Evolutionary conservation across 2,797 vertebrate genomes (phyloP).

Genomic region (Sebastes elongatus): DNA sequence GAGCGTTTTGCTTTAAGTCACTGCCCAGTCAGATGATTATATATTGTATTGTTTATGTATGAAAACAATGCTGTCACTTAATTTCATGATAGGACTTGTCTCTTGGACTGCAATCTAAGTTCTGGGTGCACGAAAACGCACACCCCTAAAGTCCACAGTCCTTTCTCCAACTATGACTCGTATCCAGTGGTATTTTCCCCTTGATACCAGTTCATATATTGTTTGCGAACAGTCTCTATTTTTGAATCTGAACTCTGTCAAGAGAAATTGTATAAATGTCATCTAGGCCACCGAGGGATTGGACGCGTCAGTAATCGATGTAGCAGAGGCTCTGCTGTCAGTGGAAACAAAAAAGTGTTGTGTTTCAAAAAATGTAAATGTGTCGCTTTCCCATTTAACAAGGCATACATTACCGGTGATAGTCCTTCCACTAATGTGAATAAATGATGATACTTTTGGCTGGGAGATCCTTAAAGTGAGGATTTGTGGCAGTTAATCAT

Average conservation of each 20-base stretch:
- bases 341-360: slow-evolving; percentile 27
- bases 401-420: slow-evolving; percentile 29
- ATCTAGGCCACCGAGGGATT: slow-evolving; percentile 44
- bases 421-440: slow-evolving; percentile 62
- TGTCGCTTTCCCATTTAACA: slow-evolving; percentile 52
- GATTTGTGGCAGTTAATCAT: slow-evolving; percentile 65
- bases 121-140: not conserved
- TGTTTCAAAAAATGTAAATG: slow-evolving; percentile 58
- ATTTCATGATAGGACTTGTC: slow-evolving; percentile 12
- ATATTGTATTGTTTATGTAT: slow-evolving; percentile 36
- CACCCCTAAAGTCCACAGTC: not conserved
- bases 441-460: slow-evolving; percentile 66
- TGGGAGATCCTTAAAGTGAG: slow-evolving; percentile 33
- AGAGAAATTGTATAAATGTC: slow-evolving; percentile 45
- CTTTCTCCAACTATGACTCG: slow-evolving; percentile 34
- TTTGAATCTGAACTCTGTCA: slow-evolving; percentile 56
- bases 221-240: slow-evolving; percentile 43
- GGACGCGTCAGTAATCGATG: slow-evolving; percentile 58
- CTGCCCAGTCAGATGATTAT: slow-evolving; percentile 31
- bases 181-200: slow-evolving; percentile 40
- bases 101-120: not conserved
- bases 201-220: slow-evolving; percentile 40
- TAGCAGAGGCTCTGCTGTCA: slow-evolving; percentile 55
- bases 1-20: slow-evolving; percentile 30
- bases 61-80: slow-evolving; percentile 35